phyloP scores from a whole-genome alignment of 2,888 invertebrate species.

The Lithophane semibrunnea region DNA sequence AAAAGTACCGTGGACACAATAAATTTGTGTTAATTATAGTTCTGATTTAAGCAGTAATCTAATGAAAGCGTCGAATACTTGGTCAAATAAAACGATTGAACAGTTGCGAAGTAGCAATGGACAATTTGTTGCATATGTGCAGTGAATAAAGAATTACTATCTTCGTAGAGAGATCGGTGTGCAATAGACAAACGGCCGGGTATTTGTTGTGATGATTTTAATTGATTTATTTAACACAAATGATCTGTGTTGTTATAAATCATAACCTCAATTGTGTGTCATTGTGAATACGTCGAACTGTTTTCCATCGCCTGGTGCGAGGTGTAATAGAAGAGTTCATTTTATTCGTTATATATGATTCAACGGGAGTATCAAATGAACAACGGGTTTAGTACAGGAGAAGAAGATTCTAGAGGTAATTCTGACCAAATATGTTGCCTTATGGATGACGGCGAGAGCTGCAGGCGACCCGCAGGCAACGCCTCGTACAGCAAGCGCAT shows the following conservation, averaged over 20 bases:
- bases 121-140: slow-evolving; percentile 78
- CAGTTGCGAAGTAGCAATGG: slow-evolving; percentile 75
- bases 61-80: slow-evolving; percentile 38
- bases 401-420: slow-evolving; percentile 97
- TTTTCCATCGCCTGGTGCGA: slow-evolving; percentile 81
- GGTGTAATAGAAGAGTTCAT: slow-evolving; percentile 78
- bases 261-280: slow-evolving; percentile 85
- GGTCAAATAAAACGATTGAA: slow-evolving; percentile 48
- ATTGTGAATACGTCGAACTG: slow-evolving; percentile 86
- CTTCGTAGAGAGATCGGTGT: slow-evolving; percentile 64
- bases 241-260: slow-evolving; percentile 82
- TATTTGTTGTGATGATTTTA: slow-evolving; percentile 74
- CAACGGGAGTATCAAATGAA: slow-evolving; percentile 91
- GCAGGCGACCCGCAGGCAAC: slow-evolving; percentile 96
- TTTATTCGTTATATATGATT: slow-evolving; percentile 89
- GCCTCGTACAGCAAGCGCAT: slow-evolving; percentile 99
- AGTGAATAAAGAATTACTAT: slow-evolving; percentile 76
- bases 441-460: slow-evolving; percentile 96
- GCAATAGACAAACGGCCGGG: slow-evolving; percentile 65
- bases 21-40: slow-evolving; percentile 35
- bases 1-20: slow-evolving; percentile 10
- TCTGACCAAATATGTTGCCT: slow-evolving; percentile 98
- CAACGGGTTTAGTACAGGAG: slow-evolving; percentile 98
- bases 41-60: slow-evolving; percentile 33
- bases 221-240: slow-evolving; percentile 75